These are phyloP conservation scores for Argya squamiceps DNA, from an alignment of 2,797 vertebrate genomes.

Conservation along the genomic window DNA sequence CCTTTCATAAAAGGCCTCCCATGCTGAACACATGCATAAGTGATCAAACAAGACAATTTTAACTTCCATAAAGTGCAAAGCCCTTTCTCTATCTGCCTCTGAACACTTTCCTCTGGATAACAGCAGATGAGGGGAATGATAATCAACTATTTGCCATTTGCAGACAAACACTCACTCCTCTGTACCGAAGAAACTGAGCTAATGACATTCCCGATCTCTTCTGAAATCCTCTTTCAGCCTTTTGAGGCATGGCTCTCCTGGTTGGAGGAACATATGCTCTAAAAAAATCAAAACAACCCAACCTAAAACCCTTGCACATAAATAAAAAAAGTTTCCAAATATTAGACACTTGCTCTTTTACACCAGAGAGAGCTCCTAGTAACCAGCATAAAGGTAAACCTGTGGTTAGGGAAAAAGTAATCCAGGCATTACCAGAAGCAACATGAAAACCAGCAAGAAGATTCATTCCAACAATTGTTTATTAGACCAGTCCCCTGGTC, in stretches of 20 bases:
- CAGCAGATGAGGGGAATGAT: not conserved
- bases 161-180: not conserved
- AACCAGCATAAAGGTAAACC: not conserved
- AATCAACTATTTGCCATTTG: not conserved
- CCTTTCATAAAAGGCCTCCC: not conserved
- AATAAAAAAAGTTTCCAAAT: not conserved
- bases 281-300: not conserved
- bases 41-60: not conserved
- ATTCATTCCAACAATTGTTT: not conserved
- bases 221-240: conserved; percentile 4
- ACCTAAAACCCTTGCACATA: not conserved
- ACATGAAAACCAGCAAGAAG: not conserved
- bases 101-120: not conserved
- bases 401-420: not conserved
- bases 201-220: not conserved
- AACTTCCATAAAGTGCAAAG: not conserved
- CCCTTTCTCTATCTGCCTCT: not conserved
- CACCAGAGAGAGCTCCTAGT: not conserved
- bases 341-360: not conserved
- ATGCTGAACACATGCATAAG: not conserved
- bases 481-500: not conserved
- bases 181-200: not conserved
- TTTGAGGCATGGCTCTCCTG: not conserved
- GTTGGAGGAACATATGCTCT: not conserved
- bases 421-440: not conserved